Evolutionary conservation across 1,140 invertebrate genomes (phyloP).

Genomic region (Neotoxoptera formosana): DNA sequence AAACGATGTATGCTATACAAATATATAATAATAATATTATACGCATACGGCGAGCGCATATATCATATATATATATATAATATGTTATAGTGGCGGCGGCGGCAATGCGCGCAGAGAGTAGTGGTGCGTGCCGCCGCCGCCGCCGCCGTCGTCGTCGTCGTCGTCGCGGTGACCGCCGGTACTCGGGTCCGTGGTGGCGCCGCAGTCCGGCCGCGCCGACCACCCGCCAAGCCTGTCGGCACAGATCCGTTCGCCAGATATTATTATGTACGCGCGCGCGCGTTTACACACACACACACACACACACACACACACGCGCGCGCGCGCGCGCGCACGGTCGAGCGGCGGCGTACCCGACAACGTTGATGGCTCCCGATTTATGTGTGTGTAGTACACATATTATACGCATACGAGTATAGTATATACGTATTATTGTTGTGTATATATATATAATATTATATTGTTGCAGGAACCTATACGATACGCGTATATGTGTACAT

Average conservation of each 20-base stretch:
- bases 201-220: constrained; percentile 55
- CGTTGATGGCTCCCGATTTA: constrained; percentile 57
- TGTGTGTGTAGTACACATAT: not conserved
- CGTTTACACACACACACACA: too few species aligned
- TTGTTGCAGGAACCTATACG: not conserved
- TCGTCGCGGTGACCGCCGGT: constrained; percentile 52
- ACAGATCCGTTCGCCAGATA: constrained; percentile 56
- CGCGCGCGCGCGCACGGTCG: not conserved
- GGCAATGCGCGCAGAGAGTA: not conserved
- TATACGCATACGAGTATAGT: too few species aligned
- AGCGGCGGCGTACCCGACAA: not conserved
- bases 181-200: constrained; percentile 48
- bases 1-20: not conserved
- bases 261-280: constrained; percentile 14
- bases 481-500: too few species aligned
- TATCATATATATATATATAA: too few species aligned
- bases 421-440: not conserved
- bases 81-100: not conserved
- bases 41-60: not conserved
- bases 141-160: not conserved
- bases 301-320: not conserved
- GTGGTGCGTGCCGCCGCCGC: not conserved
- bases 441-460: not conserved
- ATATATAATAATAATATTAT: not conserved
- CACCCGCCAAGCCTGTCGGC: constrained; percentile 57